These are phyloP conservation scores for Coelinius sp. DNA, from an alignment of 2,888 invertebrate genomes.

Conservation along the genomic window DNA sequence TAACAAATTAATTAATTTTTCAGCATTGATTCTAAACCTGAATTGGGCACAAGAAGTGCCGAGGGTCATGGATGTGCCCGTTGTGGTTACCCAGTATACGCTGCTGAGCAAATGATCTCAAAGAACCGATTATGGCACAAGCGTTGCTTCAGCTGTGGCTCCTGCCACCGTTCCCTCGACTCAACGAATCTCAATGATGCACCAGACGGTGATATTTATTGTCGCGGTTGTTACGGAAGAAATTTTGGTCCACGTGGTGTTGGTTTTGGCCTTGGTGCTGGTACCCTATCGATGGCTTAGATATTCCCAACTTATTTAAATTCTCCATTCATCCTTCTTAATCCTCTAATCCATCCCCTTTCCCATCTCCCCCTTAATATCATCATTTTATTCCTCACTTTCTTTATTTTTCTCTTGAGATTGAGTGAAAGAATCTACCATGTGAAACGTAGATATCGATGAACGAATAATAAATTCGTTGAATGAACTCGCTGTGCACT, in stretches of 20 bases:
- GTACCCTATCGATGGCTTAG: conserved; percentile 90
- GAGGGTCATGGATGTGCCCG: conserved; percentile 87
- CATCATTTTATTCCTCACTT: not conserved
- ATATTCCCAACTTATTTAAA: conserved; percentile 28
- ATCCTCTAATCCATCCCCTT: not conserved
- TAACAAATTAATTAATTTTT: conserved; percentile 51
- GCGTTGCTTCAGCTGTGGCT: conserved; percentile 92
- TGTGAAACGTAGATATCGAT: conserved; percentile 4
- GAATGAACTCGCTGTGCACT: conserved; percentile 21
- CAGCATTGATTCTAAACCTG: conserved; percentile 82
- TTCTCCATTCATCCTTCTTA: not conserved
- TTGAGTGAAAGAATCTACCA: not conserved
- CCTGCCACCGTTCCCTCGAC: conserved; percentile 89
- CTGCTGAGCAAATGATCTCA: conserved; percentile 97
- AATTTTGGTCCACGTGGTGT: conserved; percentile 91
- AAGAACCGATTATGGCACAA: conserved; percentile 94
- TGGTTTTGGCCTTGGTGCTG: conserved; percentile 93
- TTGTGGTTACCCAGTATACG: conserved; percentile 93
- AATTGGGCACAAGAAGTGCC: conserved; percentile 81
- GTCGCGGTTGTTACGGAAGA: conserved; percentile 89
- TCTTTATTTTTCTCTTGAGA: conserved; percentile 10
- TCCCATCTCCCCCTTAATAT: not conserved
- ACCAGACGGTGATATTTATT: conserved; percentile 94
- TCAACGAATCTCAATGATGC: conserved; percentile 93
- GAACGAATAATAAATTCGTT: conserved; percentile 8